Evolutionary conservation across 2,888 invertebrate species (phyloP).

Genomic region (Plagodis pulveraria): DNA sequence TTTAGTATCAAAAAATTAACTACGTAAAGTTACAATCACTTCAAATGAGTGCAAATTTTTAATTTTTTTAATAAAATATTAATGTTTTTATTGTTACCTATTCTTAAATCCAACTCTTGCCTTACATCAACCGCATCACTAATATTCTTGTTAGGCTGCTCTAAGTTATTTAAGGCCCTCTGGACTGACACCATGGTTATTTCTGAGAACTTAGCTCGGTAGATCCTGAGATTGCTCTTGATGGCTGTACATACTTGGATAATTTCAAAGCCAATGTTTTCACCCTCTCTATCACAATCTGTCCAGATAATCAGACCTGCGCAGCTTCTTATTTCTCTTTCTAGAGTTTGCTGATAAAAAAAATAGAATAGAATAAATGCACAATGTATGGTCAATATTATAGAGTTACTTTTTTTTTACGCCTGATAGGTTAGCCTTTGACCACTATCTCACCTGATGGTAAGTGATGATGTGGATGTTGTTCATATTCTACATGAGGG

Average conservation of each 20-base stretch:
- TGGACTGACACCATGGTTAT: constrained; percentile 94
- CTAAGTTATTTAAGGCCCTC: constrained; percentile 92
- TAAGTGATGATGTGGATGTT: too few relatives aligned
- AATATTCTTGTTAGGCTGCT: constrained; percentile 90
- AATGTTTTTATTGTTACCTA: constrained; percentile 83
- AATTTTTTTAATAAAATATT: not conserved
- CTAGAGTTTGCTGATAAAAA: constrained; percentile 86
- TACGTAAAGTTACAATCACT: too few relatives aligned
- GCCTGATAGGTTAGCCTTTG: too few relatives aligned
- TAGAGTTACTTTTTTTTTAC: too few relatives aligned
- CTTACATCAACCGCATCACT: constrained; percentile 98
- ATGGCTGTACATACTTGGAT: constrained; percentile 94
- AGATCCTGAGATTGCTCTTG: constrained; percentile 89
- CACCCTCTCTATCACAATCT: constrained; percentile 99
- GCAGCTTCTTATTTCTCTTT: constrained; percentile 87
- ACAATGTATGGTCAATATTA: too few relatives aligned
- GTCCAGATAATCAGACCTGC: constrained; percentile 98
- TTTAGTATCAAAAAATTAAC: too few relatives aligned
- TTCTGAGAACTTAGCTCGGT: constrained; percentile 98
- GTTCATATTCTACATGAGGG: too few relatives aligned
- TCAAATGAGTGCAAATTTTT: too few relatives aligned
- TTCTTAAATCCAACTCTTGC: constrained; percentile 95
- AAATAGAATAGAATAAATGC: too few relatives aligned
- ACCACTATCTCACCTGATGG: too few relatives aligned
- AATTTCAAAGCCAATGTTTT: constrained; percentile 99